Evolutionary conservation across 2,797 vertebrate genomes (phyloP).

Genomic region (Meda fulgida): DNA sequence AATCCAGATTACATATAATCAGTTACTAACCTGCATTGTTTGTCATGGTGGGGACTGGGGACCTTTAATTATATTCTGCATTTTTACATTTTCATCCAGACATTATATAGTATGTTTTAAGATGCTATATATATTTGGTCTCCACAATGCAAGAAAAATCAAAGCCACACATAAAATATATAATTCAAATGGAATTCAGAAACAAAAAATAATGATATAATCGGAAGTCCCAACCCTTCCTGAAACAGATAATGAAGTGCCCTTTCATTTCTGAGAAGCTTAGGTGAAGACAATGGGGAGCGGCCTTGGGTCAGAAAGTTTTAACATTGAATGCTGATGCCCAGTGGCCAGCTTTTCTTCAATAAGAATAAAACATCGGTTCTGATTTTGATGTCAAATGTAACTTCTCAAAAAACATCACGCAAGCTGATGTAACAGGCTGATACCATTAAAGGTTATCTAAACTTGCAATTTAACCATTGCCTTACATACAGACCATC

Average conservation of each 20-base stretch:
- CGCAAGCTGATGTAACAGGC: constrained; percentile 14
- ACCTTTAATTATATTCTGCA: not conserved
- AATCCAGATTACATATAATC: not conserved
- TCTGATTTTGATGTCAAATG: constrained; percentile 14
- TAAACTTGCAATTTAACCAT: constrained; percentile 3
- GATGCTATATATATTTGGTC: not conserved
- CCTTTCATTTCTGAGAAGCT: constrained; percentile 55
- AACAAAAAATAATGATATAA: constrained; percentile 59
- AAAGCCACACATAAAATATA: constrained; percentile 36
- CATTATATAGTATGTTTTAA: not conserved
- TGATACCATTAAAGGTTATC: not conserved
- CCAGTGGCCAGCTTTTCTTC: constrained; percentile 48
- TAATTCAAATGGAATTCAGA: constrained; percentile 47
- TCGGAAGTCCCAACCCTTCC: constrained; percentile 67
- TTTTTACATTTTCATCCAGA: constrained; percentile 6
- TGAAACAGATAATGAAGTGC: constrained; percentile 57
- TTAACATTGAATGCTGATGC: constrained; percentile 31
- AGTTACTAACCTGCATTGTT: not conserved
- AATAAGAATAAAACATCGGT: constrained; percentile 9
- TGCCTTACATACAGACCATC: not conserved
- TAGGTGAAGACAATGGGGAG: constrained; percentile 57
- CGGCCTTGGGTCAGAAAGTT: constrained; percentile 41
- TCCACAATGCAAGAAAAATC: constrained; percentile 7
- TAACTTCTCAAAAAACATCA: constrained; percentile 16
- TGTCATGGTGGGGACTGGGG: not conserved